Conservation (phyloP, 2,113 vertebrate species). For the mouse (Mus musculus) region DNA sequence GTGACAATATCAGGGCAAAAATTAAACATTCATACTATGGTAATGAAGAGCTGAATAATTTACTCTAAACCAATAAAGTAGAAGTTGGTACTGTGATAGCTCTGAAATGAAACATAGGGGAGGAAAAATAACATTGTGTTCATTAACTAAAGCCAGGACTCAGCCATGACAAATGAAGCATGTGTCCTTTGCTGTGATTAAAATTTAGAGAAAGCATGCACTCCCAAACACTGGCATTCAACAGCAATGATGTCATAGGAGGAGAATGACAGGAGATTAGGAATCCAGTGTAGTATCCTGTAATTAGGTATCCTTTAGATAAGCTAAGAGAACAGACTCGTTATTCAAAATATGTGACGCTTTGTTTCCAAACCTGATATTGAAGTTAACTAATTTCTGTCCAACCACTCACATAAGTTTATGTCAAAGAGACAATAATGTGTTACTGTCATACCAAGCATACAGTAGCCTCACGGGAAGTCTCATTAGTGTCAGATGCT, state of each 20-base stretch:
- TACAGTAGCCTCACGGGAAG: background rate
- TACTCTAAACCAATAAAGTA: slow-evolving; percentile 84
- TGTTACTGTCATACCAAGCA: background rate
- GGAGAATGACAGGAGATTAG: background rate
- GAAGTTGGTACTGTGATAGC: slow-evolving; percentile 67
- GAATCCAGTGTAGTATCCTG: background rate
- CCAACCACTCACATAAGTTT: background rate
- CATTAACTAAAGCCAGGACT: slow-evolving; percentile 27
- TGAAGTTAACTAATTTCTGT: background rate
- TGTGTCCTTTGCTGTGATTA: background rate
- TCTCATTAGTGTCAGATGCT: background rate
- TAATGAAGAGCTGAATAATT: slow-evolving; percentile 88
- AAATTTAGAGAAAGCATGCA: background rate
- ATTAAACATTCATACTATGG: slow-evolving; percentile 88
- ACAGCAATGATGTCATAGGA: background rate
- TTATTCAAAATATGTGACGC: background rate
- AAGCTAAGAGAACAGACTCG: background rate
- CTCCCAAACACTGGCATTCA: background rate
- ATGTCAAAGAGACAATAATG: background rate
- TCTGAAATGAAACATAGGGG: slow-evolving; percentile 58
- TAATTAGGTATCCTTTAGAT: background rate
- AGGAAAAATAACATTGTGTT: slow-evolving; percentile 63
- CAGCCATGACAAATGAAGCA: background rate
- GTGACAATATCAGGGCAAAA: slow-evolving; percentile 82
- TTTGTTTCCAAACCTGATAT: background rate